Base-by-base conservation (phyloP, 1,140 invertebrate species). In the Olivierus martensii region DNA sequence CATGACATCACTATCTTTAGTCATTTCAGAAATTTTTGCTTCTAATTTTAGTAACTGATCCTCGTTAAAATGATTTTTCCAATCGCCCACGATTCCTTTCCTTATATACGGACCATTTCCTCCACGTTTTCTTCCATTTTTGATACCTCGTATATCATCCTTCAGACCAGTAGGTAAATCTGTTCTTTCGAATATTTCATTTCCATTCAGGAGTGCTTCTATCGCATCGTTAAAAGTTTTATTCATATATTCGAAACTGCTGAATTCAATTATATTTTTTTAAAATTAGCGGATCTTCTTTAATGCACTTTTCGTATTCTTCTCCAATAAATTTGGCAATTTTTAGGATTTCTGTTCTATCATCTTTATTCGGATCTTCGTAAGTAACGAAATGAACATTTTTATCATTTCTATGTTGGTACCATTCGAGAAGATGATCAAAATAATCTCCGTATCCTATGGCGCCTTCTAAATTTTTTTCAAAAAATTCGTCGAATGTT, bases 81-180 rank as follows among this genome's bases (percentile, higher is more conserved):
- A 74, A 57, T 74, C 72, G 7, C 72, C 71, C 15, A 72, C 65
- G 21, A 59, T 55, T 11, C 70, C 71, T 65, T 72, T 73, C 42
- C 73, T 59, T 37, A 74, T 56, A 53, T 73, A 74, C 3, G n/a
- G n/a, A n/a, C n/a, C n/a, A n/a, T n/a, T n/a, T n/a, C n/a, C n/a
- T n/a, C 6, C 60, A 19, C 61, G 57, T 46, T 69, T 64, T 10
- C 65, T 61, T 36, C 61, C 62, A 51, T 70, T 67, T 36, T 62
- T 35, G 5, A 71, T 49, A 15, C 22, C 7, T 28, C 22, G 7
- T 28, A 3, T 28, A 7, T 28, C 7, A 3, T 28, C 9, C 9
- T 6, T 28, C 44, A 49, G 17, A 3, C 17, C 28, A 12, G 47
- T n/a, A 11, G 46, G 46, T 14, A 53, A 22, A 21, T 49, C 21